Evolutionary conservation across 1,140 invertebrate species (phyloP).

Genomic region (Apis florea): DNA sequence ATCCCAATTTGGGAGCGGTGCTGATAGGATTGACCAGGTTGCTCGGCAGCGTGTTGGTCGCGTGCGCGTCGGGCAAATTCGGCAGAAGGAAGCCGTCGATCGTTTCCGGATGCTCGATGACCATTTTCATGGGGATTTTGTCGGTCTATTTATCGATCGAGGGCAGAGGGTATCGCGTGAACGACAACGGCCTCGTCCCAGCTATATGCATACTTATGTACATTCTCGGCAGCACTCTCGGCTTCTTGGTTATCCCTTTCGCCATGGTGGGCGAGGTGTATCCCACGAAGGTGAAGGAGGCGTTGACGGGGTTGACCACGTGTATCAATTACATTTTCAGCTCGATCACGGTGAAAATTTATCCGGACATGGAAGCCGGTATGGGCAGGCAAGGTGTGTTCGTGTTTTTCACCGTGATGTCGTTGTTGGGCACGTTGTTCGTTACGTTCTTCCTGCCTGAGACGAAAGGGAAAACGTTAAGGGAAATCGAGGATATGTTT

Average conservation of each 20-base stretch:
- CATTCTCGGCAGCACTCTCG: slow-evolving; percentile 83
- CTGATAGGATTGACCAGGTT: slow-evolving; percentile 82
- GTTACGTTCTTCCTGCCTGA: slow-evolving; percentile 87
- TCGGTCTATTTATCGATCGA: slow-evolving; percentile 78
- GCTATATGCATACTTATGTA: slow-evolving; percentile 81
- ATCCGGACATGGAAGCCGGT: slow-evolving; percentile 81
- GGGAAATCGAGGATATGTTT: slow-evolving; percentile 86
- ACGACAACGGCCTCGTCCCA: slow-evolving; percentile 74
- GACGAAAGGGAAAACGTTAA: slow-evolving; percentile 88
- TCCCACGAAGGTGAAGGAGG: slow-evolving; percentile 84
- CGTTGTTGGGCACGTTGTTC: slow-evolving; percentile 86
- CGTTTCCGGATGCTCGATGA: slow-evolving; percentile 83
- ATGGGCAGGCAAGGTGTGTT: slow-evolving; percentile 85
- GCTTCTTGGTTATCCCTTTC: slow-evolving; percentile 86
- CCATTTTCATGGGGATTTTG: slow-evolving; percentile 81
- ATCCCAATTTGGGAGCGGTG: slow-evolving; percentile 82
- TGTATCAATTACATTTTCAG: slow-evolving; percentile 86
- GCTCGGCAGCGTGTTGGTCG: slow-evolving; percentile 80
- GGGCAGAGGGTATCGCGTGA: slow-evolving; percentile 64
- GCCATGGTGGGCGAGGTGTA: slow-evolving; percentile 89
- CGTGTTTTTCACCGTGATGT: slow-evolving; percentile 85
- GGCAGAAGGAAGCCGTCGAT: slow-evolving; percentile 82
- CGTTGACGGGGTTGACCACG: slow-evolving; percentile 84
- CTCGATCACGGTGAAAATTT: slow-evolving; percentile 88
- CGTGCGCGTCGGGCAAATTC: slow-evolving; percentile 81